Percentiles rank a stretch among this genome's conserved stretches.
phyloP scores from a whole-genome alignment of 2,888 invertebrate genomes.

The Germaria angustata region DNA sequence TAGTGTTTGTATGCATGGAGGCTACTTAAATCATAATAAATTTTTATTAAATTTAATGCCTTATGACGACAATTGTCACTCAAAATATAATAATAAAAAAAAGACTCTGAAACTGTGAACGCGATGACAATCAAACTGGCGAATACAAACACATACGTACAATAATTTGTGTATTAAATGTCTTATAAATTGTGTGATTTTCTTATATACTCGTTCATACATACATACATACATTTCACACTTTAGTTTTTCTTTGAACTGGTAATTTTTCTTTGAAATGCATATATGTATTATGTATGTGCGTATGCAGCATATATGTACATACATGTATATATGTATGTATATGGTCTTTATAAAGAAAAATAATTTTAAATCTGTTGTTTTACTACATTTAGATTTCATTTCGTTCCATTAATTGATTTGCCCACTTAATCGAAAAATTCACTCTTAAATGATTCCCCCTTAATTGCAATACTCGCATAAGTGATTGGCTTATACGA shows the following conservation, averaged over 20 bases:
- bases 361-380: no score
- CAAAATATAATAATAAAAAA: slow-evolving; percentile 35
- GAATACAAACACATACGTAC: background rate
- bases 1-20: slow-evolving; percentile 40
- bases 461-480: no score
- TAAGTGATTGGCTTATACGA: no score
- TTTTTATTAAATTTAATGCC: slow-evolving; percentile 69
- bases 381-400: no score
- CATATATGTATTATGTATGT: background rate
- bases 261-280: slow-evolving; percentile 12
- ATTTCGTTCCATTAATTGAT: no score
- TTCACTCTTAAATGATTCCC: no score
- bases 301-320: no score
- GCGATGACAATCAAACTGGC: slow-evolving; percentile 12
- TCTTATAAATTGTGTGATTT: slow-evolving; percentile 39
- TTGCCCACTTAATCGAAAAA: no score
- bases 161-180: background rate
- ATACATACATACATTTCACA: no score
- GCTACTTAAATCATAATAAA: slow-evolving; percentile 67
- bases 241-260: background rate
- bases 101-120: background rate
- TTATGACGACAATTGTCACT: slow-evolving; percentile 68
- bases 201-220: no score
- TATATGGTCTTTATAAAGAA: no score
- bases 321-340: no score